Evolutionary conservation across 2,888 invertebrate genomes (phyloP).

Genomic region (Malthinus flaveolus): DNA sequence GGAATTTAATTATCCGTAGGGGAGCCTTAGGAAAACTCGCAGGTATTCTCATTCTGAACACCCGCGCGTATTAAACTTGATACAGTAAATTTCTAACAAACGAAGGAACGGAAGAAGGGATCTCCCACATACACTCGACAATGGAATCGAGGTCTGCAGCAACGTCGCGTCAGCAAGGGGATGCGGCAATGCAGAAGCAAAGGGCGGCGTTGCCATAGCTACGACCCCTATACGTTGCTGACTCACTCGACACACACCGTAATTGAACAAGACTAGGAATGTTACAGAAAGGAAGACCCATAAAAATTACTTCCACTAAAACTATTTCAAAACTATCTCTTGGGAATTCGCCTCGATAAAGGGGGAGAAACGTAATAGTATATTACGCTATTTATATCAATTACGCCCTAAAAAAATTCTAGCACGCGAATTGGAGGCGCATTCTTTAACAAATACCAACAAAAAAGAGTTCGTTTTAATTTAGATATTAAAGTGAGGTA

Average conservation of each 20-base stretch:
- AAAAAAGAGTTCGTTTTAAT: no score
- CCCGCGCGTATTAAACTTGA: conserved; percentile 14
- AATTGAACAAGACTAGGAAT: conserved; percentile 35
- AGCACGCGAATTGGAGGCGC: no score
- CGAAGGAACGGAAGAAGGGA: conserved; percentile 4
- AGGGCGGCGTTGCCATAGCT: conserved; percentile 33
- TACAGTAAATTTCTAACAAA: conserved; percentile 12
- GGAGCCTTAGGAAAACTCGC: background rate
- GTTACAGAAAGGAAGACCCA: conserved; percentile 20
- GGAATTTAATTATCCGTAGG: background rate
- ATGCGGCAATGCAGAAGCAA: conserved; percentile 24
- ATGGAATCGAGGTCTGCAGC: conserved; percentile 23
- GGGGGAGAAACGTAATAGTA: background rate
- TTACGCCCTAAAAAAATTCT: no score
- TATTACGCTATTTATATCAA: background rate
- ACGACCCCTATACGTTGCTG: conserved; percentile 32
- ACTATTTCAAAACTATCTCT: conserved; percentile 32
- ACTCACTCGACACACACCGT: conserved; percentile 33
- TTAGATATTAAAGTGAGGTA: no score
- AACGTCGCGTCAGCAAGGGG: conserved; percentile 27
- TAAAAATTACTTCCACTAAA: conserved; percentile 21
- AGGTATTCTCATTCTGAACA: no score
- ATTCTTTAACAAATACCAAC: no score
- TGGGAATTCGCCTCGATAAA: background rate
- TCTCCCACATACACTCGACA: conserved; percentile 11